Base-by-base conservation (phyloP, 2,797 vertebrate species). In the Balearica regulorum region DNA sequence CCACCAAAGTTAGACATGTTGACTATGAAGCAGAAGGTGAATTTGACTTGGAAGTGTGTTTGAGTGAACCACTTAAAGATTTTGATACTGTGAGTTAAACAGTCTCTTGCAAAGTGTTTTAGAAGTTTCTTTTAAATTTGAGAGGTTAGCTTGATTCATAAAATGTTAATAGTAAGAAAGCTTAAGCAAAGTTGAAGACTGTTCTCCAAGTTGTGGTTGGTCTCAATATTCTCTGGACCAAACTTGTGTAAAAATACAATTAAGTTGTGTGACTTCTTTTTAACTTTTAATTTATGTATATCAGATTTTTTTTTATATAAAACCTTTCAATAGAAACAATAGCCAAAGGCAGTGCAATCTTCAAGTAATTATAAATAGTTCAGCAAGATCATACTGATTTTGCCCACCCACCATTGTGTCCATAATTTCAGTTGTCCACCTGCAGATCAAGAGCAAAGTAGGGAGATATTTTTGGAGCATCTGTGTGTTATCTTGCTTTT, bases 1-100 rank as follows among this genome's bases (percentile, higher is more conserved):
- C 98, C 80, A 98, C 98, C 70, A 99, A 99, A 96, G 94, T 98
- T 61, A 97, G 98, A 90, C 98, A 98, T 21, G 82, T 97, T 62
- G 98, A 98, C 89, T 94, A 58, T 87, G 90, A 70, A 65, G 83
- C 66, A 37, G 97, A 97, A 57, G 97, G 94, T 20, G 98, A 97
- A 39, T 98, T 98, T 75, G 98, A 99, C 54, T 94, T 98, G 96
- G 98, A 98, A 75, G 89, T 93, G 20, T 98, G 98, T 95, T 91
- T 98, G 61, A 96, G 83, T 16, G 97, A 98, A 49, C 97, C 96
- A 39, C 78, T 97, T 81, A 97, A 91, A 89, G 97, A 96, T 94
- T 97, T 97, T 7, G 84, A 95, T 12, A 92, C 96, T 82, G 92
- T 94, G 95, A 97, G 97, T 96, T 98, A 97, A 96, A 70, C 10